Evolutionary conservation across 2,113 vertebrate genomes (phyloP), one percentile per base, ranked within the genome.

Genomic region (Chamaetylas fuelleborni): DNA sequence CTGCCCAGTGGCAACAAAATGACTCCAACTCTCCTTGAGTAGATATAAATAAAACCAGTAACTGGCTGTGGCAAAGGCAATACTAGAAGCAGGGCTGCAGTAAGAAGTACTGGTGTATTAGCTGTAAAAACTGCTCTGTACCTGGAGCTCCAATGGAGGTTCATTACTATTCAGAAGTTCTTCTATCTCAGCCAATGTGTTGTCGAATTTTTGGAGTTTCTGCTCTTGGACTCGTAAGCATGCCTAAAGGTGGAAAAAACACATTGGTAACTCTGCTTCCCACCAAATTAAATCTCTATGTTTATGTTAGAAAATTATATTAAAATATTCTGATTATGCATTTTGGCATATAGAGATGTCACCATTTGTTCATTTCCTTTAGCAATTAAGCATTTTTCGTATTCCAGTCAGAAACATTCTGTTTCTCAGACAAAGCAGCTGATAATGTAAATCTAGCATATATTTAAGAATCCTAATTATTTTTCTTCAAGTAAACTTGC

Each of bases 111-210:
- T 19, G 13, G 31, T 0, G 0, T 12, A 36, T 36, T 20, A 88
- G 17, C 34, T 92, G 18, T 25, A 58, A 70, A 83, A 71, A 40
- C 64, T 56, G 43, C 60, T 69, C 74, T 29, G 81, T 94, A 99
- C 99, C 98, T 99, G 99, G 2, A 99, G 97, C 91, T 99, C 99
- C 82, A 99, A 94, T 5, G 98, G 99, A 65, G 98, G 92, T 82
- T 99, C 99, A 92, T 96, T 98, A 96, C 97, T 98, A 81, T 98
- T 98, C 86, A 99, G 98, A 90, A 99, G 98, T 90, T 98, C 93
- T 81, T 99, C 98, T 96, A 99, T 99, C 95, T 99, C 98, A 26
- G 88, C 87, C 50, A 98, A 97, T 7, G 98, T 99, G 96, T 65
- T 98, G 82, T 98, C 98, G 93, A 99, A 99, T 86, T 98, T 98